phyloP scores from a whole-genome alignment of 2,888 invertebrate genomes.

The Salpingus planirostris region DNA sequence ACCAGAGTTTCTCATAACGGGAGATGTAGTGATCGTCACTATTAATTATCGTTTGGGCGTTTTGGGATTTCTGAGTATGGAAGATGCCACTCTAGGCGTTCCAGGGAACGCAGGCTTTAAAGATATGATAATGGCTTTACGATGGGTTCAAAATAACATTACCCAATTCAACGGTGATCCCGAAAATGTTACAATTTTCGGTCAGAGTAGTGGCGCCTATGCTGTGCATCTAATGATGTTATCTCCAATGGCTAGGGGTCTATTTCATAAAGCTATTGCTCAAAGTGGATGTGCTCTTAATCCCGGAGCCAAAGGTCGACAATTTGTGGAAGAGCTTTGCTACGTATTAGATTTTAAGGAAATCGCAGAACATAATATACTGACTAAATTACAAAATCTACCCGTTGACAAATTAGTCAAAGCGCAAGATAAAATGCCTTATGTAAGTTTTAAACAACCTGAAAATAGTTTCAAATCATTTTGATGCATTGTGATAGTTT shows the following conservation, averaged over 20 bases:
- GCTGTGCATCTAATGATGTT: constrained; percentile 44
- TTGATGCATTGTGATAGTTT: too few species aligned
- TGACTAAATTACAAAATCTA: too few species aligned
- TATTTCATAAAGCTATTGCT: constrained; percentile 31
- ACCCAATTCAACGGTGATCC: constrained; percentile 26
- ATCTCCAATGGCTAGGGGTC: constrained; percentile 42
- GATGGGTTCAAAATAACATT: constrained; percentile 46
- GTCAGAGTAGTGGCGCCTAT: constrained; percentile 46
- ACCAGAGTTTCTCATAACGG: constrained; percentile 26
- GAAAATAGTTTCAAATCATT: too few species aligned
- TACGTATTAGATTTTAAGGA: too few species aligned
- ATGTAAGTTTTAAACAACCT: too few species aligned
- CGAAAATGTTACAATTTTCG: constrained; percentile 42
- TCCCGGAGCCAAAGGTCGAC: constrained; percentile 28
- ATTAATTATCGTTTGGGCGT: constrained; percentile 31
- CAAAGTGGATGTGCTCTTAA: constrained; percentile 33
- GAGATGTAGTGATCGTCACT: constrained; percentile 28
- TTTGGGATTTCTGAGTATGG: constrained; percentile 42
- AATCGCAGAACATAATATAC: too few species aligned
- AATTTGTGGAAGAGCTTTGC: too few species aligned
- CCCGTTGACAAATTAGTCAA: too few species aligned
- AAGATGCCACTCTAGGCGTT: constrained; percentile 41
- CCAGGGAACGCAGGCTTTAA: constrained; percentile 48
- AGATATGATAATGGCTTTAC: constrained; percentile 45
- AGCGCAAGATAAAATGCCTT: too few species aligned